Evolutionary conservation across 2,888 invertebrate genomes (phyloP), one percentile per base, ranked within the genome.

Genomic region (Caenorhabditis sp.): DNA sequence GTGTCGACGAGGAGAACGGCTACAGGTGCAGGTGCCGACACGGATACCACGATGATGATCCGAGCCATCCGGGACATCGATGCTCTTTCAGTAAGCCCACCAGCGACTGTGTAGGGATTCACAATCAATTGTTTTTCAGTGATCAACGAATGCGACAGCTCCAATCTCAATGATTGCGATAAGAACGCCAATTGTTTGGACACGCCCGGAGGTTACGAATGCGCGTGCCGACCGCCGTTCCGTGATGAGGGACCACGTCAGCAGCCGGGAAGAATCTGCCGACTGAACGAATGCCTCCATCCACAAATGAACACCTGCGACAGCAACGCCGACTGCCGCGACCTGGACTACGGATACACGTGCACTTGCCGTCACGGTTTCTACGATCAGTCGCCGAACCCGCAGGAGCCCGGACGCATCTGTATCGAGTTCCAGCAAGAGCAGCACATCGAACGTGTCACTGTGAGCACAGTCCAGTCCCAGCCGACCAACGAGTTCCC

Each of bases 91-190:
- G 86, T 83, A 56, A 70, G 82, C 62, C 22, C n/a, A n/a, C n/a
- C n/a, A n/a, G n/a, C n/a, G n/a, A n/a, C n/a, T n/a, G n/a, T n/a
- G n/a, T 9, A 2, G 37, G 15, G 20, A 13, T 0, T 50, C 27
- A 1, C 26, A 48, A 30, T 3, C 17, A 3, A 27, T 13, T n/a
- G 24, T 22, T 30, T 77, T 86, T 59, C 71, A 84, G 85, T 86
- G 66, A 86, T 88, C 81, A 88, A 89, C 76, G 88, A 88, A 61
- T 88, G 88, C 68, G 84, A 85, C 35, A 84, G 84, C n/a, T 75
- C 83, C 13, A 87, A 87, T 48, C 82, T 89, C 39, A 87, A 89
- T 68, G 89, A 89, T 75, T 89, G 89, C 73, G 82, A 85, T 58
- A 58, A 62, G 17, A 80, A 89, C 61, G 89, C 89, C 20, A 78